Evolutionary conservation across 2,797 vertebrate genomes (phyloP), one percentile per base, ranked within the genome.

Genomic region (Telmatherina bonti): DNA sequence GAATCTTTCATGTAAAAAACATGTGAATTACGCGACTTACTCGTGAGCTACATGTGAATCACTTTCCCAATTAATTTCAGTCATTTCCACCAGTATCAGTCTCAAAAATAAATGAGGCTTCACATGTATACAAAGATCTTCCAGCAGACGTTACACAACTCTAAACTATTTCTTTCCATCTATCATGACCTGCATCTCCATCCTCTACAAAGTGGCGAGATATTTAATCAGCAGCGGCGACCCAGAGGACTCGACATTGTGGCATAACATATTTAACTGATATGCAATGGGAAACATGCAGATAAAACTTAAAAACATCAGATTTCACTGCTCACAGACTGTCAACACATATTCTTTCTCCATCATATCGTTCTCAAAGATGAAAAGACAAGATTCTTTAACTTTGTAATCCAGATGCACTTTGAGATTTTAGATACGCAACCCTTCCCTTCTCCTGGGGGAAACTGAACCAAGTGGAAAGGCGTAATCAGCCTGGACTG

Each of bases 371-470:
- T 36, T 61, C 54, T 56, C 12, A 70, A 65, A 83, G 52, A 88
- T 85, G 64, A 86, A 49, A 76, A 90, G 78, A 55, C 59, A 22
- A 62, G 62, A 65, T 62, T 73, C 60, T 58, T 65, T 29, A 43
- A 62, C 65, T 68, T 53, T 33, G 66, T 65, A 83, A 89, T 90
- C 81, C 84, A 90, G 88, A 90, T 84, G 49, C 81, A 70, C 62
- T 15, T 18, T 31, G 27, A 74, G 71, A 83, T 79, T 73, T 57
- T 36, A 80, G 60, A 79, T 49, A 71, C 70, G 74, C 15, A 64
- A 67, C 35, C 58, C 35, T 43, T 55, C 70, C 38, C 70, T 61
- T 85, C 69, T 33, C n/a, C n/a, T 76, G n/a, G 24, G 47, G 1
- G 0, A 67, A 72, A 69, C 0, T 52, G 55, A 76, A 73, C 65